A percentile compares a stretch with the other conserved stretches of the same genome.
Evolutionary conservation across 2,888 invertebrate species (phyloP).

Genomic region (Ophraella communa): DNA sequence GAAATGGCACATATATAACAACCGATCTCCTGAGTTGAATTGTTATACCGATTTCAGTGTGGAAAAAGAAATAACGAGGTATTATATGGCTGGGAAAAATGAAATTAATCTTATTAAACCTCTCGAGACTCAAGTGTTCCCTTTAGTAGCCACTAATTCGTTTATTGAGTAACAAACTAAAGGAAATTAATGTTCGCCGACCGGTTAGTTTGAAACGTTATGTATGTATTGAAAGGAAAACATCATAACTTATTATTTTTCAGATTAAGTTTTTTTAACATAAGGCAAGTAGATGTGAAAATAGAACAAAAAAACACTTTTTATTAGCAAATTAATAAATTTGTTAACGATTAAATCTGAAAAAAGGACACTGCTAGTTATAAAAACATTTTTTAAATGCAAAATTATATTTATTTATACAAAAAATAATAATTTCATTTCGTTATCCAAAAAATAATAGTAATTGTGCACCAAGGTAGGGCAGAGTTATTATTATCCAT

Average conservation of each 20-base stretch:
- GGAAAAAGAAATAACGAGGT: constrained; percentile 5
- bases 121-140: neutral
- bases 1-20: constrained; percentile 2
- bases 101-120: constrained; percentile 2
- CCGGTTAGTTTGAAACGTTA: neutral
- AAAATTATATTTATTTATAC: too few relatives aligned
- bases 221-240: neutral
- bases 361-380: too few relatives aligned
- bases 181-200: neutral
- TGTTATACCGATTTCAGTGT: neutral
- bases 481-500: too few relatives aligned
- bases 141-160: constrained; percentile 3
- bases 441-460: too few relatives aligned
- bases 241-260: neutral
- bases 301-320: too few relatives aligned
- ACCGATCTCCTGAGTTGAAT: constrained; percentile 11
- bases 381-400: too few relatives aligned
- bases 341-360: too few relatives aligned
- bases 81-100: constrained; percentile 1
- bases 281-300: too few relatives aligned
- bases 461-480: too few relatives aligned
- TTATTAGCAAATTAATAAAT: too few relatives aligned
- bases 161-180: neutral
- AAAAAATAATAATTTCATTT: too few relatives aligned
- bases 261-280: neutral